Evolutionary conservation across 2,797 vertebrate species (phyloP), one percentile per base, ranked within the genome.

Genomic region (Allobates femoralis): DNA sequence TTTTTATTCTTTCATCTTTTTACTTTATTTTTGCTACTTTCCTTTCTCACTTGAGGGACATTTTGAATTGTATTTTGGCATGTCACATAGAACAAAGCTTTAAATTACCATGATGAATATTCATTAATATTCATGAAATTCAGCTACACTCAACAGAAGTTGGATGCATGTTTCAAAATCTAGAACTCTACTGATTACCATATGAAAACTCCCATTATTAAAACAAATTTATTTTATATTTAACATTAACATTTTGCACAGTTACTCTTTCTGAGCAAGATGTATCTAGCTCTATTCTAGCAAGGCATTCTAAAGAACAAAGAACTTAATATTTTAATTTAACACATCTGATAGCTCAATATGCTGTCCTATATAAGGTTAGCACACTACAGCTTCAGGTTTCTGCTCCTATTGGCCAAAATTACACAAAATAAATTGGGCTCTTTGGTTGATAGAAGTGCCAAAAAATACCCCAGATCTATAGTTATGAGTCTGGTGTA

Each of bases 61-160:
- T 87, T 80, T 74, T n/a, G 37, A 74, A 84, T 84, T 73, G 32
- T 80, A 46, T 84, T 87, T 84, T 87, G 67, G 76, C 86, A 84
- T 84, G 58, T 34, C 77, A 84, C 46, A 66, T 75, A 55, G 86
- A 87, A 87, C 81, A 87, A 87, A 87, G 86, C 46, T 66, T 15
- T 67, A 80, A 87, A 84, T 87, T 87, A 84, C 56, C 77, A 80
- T 81, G 82, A 75, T 84, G 67, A 87, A 87, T 84, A 75, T 81
- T 87, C 37, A 83, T 87, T 83, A 83, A 83, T 87, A 83, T 87
- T 87, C 86, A 87, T 87, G 76, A 84, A 84, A 81, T 81, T 64
- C 79, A 62, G 46, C 58, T 80, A 37, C 32, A 80, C 86, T 84
- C 58, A 84, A 81, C 67, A 84, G 82, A 87, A 87, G 86, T 79